Evolutionary conservation across 2,888 invertebrate species (phyloP), one percentile per base, ranked within the genome.

Genomic region (Cheilosia vernalis): DNA sequence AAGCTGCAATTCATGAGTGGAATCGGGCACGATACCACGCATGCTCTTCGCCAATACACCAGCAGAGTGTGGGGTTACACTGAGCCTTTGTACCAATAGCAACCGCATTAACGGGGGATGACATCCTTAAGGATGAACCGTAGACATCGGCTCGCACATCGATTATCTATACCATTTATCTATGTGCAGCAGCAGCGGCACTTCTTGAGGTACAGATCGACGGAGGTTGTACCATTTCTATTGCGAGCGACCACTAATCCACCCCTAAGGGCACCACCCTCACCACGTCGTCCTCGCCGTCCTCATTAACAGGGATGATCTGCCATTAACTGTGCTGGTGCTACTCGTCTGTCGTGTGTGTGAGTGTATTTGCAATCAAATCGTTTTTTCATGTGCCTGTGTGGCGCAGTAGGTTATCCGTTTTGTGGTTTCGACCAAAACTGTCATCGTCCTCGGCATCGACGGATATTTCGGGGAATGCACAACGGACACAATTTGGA

Each of bases 111-210:
- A 76, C 72, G 61, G 72, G 73, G 87, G 87, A 78, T 85, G 87
- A 83, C 83, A 88, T 85, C 80, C 85, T 82, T 60, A 42, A 86
- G 86, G 86, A 86, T 86, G 86, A 86, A 72, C 77, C 69, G 76
- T 73, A 82, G 86, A 69, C 72, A 72, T 81, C 64, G 80, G 81
- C 76, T 72, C 70, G 76, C 76, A 85, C 53, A 42, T 81, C 81
- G 85, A 81, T 85, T 72, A 85, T 85, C 85, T 85, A 72, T 85
- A 72, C 56, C 76, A 77, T 81, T 85, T 85, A 85, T 85, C 85
- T 72, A 70, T 85, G 66, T 44, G 42, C 70, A 58, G 60, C 40
- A 70, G 44, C 21, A 61, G 49, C 69, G 47, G 55, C 69, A 58
- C 64, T 72, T 49, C 76, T 81, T 85, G 51, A 80, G 81, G 53